Percentiles rank a stretch among this genome's conserved stretches.
Evolutionary conservation across 2,797 vertebrate genomes (phyloP).

Genomic region (Manis crassicaudata): DNA sequence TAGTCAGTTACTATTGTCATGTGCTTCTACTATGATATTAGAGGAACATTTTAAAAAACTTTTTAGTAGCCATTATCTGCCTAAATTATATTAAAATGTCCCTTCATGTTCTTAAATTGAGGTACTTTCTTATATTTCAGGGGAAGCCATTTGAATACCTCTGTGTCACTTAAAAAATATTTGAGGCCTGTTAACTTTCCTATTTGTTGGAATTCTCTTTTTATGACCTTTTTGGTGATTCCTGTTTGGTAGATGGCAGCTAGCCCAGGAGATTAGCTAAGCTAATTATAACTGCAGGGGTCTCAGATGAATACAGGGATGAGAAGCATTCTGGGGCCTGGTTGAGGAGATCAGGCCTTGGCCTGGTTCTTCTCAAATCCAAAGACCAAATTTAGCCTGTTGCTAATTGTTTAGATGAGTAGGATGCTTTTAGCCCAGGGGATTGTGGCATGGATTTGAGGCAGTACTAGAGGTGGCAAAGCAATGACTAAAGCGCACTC

Average conservation of each 20-base stretch:
- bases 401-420: constrained; percentile 49
- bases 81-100: constrained; percentile 56
- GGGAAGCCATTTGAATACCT: constrained; percentile 33
- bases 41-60: neutral
- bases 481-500: neutral
- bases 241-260: constrained; percentile 51
- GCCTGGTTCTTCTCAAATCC: constrained; percentile 59
- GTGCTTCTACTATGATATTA: constrained; percentile 3
- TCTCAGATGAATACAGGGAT: constrained; percentile 34
- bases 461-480: neutral
- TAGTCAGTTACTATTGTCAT: constrained; percentile 24
- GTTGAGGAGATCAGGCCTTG: constrained; percentile 23
- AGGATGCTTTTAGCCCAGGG: neutral
- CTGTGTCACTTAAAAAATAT: constrained; percentile 46
- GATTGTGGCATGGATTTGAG: constrained; percentile 42
- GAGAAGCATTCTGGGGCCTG: constrained; percentile 16
- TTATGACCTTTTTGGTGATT: constrained; percentile 50
- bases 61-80: neutral
- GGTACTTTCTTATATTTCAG: constrained; percentile 42
- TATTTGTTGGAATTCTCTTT: constrained; percentile 59
- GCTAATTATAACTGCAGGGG: constrained; percentile 65
- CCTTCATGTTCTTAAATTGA: constrained; percentile 50
- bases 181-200: constrained; percentile 37
- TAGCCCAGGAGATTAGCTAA: constrained; percentile 59
- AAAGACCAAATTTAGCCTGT: constrained; percentile 55